Base-by-base conservation (phyloP, 2,888 invertebrate species). In the Allolobophora icterica region DNA sequence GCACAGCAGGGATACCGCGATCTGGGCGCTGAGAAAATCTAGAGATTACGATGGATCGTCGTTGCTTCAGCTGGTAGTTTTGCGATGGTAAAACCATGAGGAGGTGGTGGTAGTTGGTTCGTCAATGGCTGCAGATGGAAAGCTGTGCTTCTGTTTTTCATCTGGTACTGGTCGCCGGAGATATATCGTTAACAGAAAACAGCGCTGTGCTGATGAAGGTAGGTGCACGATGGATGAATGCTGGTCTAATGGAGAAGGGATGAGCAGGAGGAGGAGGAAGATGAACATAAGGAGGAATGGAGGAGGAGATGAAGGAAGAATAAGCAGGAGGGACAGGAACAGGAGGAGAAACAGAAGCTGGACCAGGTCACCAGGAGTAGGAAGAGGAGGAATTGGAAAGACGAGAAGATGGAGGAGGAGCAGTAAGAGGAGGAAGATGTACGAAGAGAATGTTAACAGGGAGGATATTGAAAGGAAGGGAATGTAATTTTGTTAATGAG, bases 61-160 rank as follows among this genome's bases (percentile, higher is more conserved):
- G 71, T n/a, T 13, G 71, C 71, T 71, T 71, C 30, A n/a, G n/a
- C 71, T 71, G 71, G 45, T n/a, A n/a, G 71, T 71, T n/a, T 71
- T 71, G 71, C 6, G n/a, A n/a, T 71, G 71, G 30, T 71, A 71
- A 24, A 52, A n/a, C n/a, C n/a, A 71, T 34, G 87, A 87, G 6
- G 87, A 87, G 6, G 6, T 35, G 34, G 35, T 87, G 13, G 87
- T 87, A n/a, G 33, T 33, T 19, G 34, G 35, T 34, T 21, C 19
- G 21, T 87, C 87, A 21, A 87, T 87, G 87, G 87, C n/a, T n/a
- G n/a, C 87, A 34, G 34, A 87, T 34, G 87, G 38, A 35, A 87
- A 35, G 38, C 87, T 87, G 34, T 87, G 87, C 87, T 17, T 87
- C 35, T 87, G 87, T 34, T 87, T 87, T 35, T 24, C 38, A 35